Evolutionary conservation across 2,888 invertebrate species (phyloP).

Genomic region (Archips xylosteana): DNA sequence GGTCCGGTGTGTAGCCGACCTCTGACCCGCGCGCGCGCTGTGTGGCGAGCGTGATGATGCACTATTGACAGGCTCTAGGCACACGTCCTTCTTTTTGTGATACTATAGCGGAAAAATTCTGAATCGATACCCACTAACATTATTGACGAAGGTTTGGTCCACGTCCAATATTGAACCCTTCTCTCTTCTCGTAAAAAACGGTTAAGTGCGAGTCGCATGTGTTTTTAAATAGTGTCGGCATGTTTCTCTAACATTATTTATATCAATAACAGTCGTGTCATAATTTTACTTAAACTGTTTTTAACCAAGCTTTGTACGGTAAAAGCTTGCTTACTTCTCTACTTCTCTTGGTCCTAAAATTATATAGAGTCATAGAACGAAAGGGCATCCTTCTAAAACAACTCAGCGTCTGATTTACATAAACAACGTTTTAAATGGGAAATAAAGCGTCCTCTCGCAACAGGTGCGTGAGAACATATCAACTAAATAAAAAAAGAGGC

Average conservation of each 20-base stretch:
- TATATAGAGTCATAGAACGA: constrained; percentile 14
- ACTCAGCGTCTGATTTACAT: constrained; percentile 43
- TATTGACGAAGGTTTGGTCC: constrained; percentile 32
- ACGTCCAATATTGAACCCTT: background rate
- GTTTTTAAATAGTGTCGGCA: background rate
- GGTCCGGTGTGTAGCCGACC: constrained; percentile 72
- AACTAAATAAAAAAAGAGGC: constrained; percentile 63
- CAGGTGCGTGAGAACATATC: constrained; percentile 81
- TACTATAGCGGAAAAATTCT: constrained; percentile 46
- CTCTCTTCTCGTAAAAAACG: background rate
- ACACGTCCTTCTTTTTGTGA: constrained; percentile 48
- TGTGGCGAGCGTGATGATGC: constrained; percentile 70
- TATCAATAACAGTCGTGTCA: background rate
- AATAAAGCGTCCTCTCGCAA: constrained; percentile 52
- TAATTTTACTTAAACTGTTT: background rate
- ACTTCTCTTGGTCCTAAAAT: background rate
- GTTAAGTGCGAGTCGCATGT: background rate
- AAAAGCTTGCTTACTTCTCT: background rate
- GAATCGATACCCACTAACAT: constrained; percentile 44
- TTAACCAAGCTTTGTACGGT: background rate
- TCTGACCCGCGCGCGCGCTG: constrained; percentile 68
- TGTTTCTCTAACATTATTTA: background rate
- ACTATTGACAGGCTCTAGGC: constrained; percentile 54
- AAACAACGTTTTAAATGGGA: constrained; percentile 48
- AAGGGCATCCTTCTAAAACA: constrained; percentile 27